Conservation (phyloP, 2,888 invertebrate genomes). For the Melanophora roralis region DNA sequence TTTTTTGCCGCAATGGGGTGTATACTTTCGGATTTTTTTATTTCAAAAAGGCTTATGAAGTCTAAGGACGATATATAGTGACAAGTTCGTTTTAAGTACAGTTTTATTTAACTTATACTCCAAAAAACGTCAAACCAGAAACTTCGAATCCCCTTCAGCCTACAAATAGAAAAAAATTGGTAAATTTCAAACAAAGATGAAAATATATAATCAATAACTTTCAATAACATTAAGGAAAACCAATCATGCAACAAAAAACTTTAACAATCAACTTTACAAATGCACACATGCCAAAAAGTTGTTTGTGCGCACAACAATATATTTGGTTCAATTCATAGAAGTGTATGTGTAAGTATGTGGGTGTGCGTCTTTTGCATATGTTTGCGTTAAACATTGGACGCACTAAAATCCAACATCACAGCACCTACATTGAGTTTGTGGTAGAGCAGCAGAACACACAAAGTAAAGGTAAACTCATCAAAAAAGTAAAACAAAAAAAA, state of each 20-base stretch:
- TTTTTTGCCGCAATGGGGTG: no score
- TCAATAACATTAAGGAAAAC: slow-evolving; percentile 21
- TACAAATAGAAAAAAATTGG: not conserved
- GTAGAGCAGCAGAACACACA: not conserved
- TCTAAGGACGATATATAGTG: no score
- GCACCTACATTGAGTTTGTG: slow-evolving; percentile 36
- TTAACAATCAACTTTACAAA: not conserved
- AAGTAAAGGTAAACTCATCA: slow-evolving; percentile 55
- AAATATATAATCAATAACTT: slow-evolving; percentile 52
- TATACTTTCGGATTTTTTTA: no score
- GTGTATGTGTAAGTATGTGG: not conserved
- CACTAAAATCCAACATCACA: slow-evolving; percentile 44
- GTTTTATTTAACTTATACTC: not conserved
- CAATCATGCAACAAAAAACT: slow-evolving; percentile 39
- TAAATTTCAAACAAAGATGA: not conserved
- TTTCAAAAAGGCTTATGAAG: no score
- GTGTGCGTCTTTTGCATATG: not conserved
- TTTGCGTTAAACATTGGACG: slow-evolving; percentile 47
- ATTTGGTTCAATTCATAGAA: slow-evolving; percentile 12
- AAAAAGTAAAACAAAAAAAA: slow-evolving; percentile 1
- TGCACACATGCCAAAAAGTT: slow-evolving; percentile 13
- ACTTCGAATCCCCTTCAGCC: not conserved
- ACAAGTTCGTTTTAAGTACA: not conserved
- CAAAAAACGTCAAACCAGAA: not conserved
- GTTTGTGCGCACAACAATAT: slow-evolving; percentile 55